phyloP scores from a whole-genome alignment of 2,888 invertebrate genomes.

The Athalia rosae region DNA sequence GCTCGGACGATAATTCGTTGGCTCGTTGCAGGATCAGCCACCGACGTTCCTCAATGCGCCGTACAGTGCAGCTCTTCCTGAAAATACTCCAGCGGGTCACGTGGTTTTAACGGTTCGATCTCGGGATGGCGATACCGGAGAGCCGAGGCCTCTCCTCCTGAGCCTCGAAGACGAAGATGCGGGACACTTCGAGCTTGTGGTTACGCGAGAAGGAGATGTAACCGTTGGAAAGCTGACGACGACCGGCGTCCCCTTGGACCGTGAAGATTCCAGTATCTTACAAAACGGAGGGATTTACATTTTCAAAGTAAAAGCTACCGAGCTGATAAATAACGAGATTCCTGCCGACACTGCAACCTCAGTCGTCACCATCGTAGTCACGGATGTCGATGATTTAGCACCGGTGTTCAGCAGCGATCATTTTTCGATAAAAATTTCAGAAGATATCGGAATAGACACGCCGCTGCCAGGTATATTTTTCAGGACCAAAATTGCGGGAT shows the following conservation, averaged over 20 bases:
- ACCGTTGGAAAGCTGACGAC: conserved; percentile 78
- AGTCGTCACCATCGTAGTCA: conserved; percentile 84
- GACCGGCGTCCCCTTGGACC: conserved; percentile 80
- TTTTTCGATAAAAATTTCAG: conserved; percentile 83
- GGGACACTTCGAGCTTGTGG: conserved; percentile 80
- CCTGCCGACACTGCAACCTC: conserved; percentile 82
- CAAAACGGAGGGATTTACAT: conserved; percentile 87
- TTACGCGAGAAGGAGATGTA: conserved; percentile 76
- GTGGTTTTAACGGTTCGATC: conserved; percentile 83
- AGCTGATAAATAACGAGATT: conserved; percentile 82
- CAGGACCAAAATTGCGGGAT: neutral
- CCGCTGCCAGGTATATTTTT: conserved; percentile 75
- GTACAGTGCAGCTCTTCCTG: conserved; percentile 85
- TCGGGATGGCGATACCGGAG: conserved; percentile 88
- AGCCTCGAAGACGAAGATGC: conserved; percentile 82
- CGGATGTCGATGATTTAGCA: conserved; percentile 85
- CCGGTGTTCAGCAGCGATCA: conserved; percentile 82
- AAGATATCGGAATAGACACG: conserved; percentile 83
- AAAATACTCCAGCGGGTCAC: conserved; percentile 79
- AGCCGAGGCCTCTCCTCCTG: conserved; percentile 80
- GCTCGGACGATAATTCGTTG: neutral
- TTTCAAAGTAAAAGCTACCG: conserved; percentile 83
- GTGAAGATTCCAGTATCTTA: conserved; percentile 84
- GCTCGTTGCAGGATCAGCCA: conserved; percentile 80
- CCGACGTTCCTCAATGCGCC: conserved; percentile 88